Evolutionary conservation across 2,888 invertebrate genomes (phyloP).

Genomic region (Mimumesa dahlbomi): DNA sequence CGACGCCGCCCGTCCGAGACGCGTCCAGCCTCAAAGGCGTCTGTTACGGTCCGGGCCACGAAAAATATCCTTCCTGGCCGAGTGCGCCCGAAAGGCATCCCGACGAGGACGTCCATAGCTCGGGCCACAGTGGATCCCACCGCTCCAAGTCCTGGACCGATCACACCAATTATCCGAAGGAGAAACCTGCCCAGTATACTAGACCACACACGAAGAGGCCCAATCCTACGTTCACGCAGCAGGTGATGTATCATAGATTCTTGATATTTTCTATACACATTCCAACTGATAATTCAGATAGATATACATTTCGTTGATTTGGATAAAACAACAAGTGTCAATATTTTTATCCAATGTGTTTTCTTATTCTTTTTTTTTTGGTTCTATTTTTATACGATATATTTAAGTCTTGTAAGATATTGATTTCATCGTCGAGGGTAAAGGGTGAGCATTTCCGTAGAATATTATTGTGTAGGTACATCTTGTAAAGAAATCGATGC

Average conservation of each 20-base stretch:
- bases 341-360: too few relatives aligned
- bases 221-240: conserved; percentile 83
- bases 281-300: too few relatives aligned
- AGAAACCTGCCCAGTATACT: conserved; percentile 84
- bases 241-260: conserved; percentile 77
- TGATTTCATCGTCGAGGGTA: too few relatives aligned
- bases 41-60: conserved; percentile 87
- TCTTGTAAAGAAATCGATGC: conserved; percentile 18
- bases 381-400: too few relatives aligned
- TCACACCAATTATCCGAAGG: conserved; percentile 87
- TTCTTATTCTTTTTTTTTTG: too few relatives aligned
- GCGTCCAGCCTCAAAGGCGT: conserved; percentile 85
- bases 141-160: conserved; percentile 88
- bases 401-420: too few relatives aligned
- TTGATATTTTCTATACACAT: too few relatives aligned
- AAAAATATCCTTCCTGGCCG: conserved; percentile 89
- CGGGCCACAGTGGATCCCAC: conserved; percentile 82
- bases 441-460: too few relatives aligned
- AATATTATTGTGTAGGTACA: too few relatives aligned
- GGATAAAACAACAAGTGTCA: too few relatives aligned
- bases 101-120: conserved; percentile 76
- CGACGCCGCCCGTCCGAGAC: conserved; percentile 85
- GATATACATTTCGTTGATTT: too few relatives aligned
- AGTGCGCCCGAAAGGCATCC: conserved; percentile 83
- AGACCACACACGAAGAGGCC: conserved; percentile 85